A percentile compares a stretch with the other conserved stretches of the same genome.
Conservation (phyloP, 2,113 vertebrate genomes). For the Stomatorhinus ivindoensis region DNA sequence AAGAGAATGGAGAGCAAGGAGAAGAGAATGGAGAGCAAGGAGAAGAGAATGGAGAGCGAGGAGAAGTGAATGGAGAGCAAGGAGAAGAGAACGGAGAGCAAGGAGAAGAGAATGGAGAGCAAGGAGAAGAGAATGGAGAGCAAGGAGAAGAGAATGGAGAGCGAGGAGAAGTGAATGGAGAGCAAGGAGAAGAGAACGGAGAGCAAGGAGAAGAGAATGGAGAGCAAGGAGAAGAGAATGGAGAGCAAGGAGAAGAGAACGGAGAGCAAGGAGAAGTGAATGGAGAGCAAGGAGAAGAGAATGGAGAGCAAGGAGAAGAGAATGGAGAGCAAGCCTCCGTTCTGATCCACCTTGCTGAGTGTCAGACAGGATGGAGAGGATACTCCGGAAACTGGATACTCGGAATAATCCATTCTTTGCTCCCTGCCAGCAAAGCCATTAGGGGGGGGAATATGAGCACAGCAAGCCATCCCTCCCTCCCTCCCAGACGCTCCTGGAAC, state of each 20-base stretch:
- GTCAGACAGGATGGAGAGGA: neutral
- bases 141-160: neutral
- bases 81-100: too few species aligned
- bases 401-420: neutral
- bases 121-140: neutral
- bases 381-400: neutral
- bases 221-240: neutral
- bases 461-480: neutral
- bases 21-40: neutral
- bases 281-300: too few species aligned
- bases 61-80: neutral
- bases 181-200: too few species aligned
- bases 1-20: neutral
- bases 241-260: too few species aligned
- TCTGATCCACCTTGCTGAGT: neutral
- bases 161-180: neutral
- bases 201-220: neutral
- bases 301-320: too few species aligned
- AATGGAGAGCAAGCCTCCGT: neutral
- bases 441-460: neutral
- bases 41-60: neutral
- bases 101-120: neutral
- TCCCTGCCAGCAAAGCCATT: conserved; percentile 13
- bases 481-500: neutral
- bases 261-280: neutral